A percentile compares a stretch with the other conserved stretches of the same genome.
These are phyloP conservation scores for Diogma glabrata DNA, from an alignment of 2,888 invertebrate species.

Conservation along the genomic window DNA sequence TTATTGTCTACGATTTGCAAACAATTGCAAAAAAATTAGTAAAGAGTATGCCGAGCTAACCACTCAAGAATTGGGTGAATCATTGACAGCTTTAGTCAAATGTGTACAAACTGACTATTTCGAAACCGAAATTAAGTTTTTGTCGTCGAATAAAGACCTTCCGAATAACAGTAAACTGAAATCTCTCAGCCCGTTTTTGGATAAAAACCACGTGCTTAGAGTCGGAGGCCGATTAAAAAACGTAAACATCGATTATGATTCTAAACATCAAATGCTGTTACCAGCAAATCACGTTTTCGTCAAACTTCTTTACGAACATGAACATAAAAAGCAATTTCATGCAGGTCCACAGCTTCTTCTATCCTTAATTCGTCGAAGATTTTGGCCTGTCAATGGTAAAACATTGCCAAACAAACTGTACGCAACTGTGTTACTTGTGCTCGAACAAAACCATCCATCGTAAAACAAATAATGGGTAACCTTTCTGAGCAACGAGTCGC, in stretches of 20 bases:
- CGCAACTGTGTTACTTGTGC: neutral
- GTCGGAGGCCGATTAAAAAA: constrained; percentile 13
- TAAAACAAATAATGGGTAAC: constrained; percentile 10
- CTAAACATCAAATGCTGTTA: constrained; percentile 11
- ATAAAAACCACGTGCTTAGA: neutral
- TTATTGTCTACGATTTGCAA: neutral
- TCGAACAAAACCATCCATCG: neutral
- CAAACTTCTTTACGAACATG: constrained; percentile 5
- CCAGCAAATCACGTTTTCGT: constrained; percentile 8
- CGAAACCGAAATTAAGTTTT: neutral
- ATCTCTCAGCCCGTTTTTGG: neutral
- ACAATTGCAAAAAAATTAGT: no score
- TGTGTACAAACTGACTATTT: neutral
- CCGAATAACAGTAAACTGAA: neutral
- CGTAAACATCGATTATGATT: constrained; percentile 7
- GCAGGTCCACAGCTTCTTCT: constrained; percentile 9
- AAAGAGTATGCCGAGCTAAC: no score
- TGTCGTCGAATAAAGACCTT: neutral
- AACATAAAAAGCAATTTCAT: constrained; percentile 11
- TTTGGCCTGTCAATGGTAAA: neutral
- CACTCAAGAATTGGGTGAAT: neutral
- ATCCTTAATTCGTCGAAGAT: neutral
- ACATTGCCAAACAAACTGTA: neutral
- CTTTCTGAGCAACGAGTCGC: constrained; percentile 11
- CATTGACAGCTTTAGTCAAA: neutral